phyloP scores from a whole-genome alignment of 2,797 vertebrate genomes.

The Lagorchestes hirsutus region DNA sequence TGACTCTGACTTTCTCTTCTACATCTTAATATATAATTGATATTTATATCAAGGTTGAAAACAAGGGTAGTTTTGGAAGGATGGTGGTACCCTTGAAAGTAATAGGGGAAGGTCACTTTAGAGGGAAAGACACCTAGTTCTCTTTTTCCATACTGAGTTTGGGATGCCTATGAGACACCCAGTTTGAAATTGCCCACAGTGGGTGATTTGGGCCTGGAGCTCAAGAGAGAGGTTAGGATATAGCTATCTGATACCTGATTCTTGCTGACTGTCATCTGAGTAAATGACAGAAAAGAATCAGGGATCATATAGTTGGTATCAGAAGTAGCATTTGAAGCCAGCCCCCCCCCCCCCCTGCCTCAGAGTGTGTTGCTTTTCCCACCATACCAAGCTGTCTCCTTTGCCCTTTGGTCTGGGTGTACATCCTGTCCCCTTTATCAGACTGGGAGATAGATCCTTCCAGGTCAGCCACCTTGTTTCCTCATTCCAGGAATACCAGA shows the following conservation, averaged over 20 bases:
- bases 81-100: neutral
- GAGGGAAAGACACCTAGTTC: neutral
- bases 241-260: neutral
- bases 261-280: neutral
- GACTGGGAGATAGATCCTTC: neutral
- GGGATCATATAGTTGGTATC: neutral
- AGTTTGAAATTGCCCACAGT: neutral
- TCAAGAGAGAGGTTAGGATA: neutral
- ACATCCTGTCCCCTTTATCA: neutral
- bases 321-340: neutral
- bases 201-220: neutral
- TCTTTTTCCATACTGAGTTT: neutral
- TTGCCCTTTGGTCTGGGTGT: neutral
- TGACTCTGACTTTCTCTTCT: no score
- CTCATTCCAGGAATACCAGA: neutral
- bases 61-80: neutral
- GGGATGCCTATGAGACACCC: neutral
- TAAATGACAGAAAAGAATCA: neutral
- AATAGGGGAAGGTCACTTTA: neutral
- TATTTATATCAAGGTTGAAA: neutral
- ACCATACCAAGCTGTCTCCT: neutral
- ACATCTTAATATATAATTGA: no score
- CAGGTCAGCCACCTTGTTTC: neutral
- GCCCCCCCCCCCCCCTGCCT: neutral
- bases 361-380: neutral